Evolutionary conservation across 2,113 vertebrate genomes (phyloP), one percentile per base, ranked within the genome.

Genomic region (Pachyramphus minor): DNA sequence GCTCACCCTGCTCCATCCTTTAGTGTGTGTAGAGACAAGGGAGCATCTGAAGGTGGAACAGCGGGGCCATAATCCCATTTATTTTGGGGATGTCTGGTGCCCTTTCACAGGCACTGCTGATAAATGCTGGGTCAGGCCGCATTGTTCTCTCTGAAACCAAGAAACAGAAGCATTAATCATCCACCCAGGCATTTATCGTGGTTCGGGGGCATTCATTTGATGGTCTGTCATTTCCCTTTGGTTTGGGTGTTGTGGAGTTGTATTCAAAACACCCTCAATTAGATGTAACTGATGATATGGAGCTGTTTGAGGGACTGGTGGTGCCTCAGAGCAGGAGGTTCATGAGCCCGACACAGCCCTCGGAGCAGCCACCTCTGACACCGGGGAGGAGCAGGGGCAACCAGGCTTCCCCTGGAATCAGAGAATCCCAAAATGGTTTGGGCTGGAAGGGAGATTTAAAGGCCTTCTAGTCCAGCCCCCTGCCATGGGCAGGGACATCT

Each of bases 181-280:
- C 90, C 33, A 24, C 80, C 96, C 21, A 59, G 95, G 24, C 74
- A 78, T 96, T 97, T 94, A 95, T 97, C 92, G 72, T 96, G 96
- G 96, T 97, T 95, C 75, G 60, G 96, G 95, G 94, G 87, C 96
- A 94, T 95, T 91, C 85, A 58, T 94, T 93, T 91, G 96, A 72
- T 82, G 97, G 90, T 81, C 68, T 96, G 95, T 97, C 96, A 94
- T 95, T 97, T 97, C 97, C 92, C 87, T 96, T 74, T 92, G 97
- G 89, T 93, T 83, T 96, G 94, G 91, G 87, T 94, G 92, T 76
- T 7, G 90, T 86, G 95, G 94, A 97, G 95, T 58, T 95, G 94
- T 86, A 87, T 95, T 92, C 95, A 67, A 93, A 96, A 94, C 84
- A 95, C 95, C 95, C 94, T 90, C 96, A 93, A 59, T 84, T 96